phyloP scores from a whole-genome alignment of 2,888 invertebrate species.

The Cantharis rufa region DNA sequence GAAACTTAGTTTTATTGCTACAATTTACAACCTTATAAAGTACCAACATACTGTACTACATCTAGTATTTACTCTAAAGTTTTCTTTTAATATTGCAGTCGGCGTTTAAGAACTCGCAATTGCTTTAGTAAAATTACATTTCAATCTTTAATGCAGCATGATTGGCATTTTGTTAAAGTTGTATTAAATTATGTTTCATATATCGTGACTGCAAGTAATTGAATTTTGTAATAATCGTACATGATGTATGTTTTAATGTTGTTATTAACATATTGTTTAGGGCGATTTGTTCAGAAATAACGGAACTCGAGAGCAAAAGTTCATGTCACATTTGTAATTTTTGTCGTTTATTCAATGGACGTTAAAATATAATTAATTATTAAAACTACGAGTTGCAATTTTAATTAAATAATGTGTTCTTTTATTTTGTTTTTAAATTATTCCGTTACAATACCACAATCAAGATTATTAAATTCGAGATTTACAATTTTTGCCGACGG shows the following conservation, averaged over 20 bases:
- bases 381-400: not conserved
- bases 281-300: constrained; percentile 16
- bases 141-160: not conserved
- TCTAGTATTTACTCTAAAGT: not conserved
- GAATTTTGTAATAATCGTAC: constrained; percentile 21
- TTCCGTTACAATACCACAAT: not conserved
- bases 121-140: not conserved
- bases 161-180: constrained; percentile 4
- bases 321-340: not conserved
- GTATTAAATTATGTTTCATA: not conserved
- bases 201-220: constrained; percentile 22
- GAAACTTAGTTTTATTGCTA: constrained; percentile 13
- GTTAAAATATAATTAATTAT: not conserved
- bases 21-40: not conserved
- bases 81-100: not conserved
- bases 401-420: not conserved
- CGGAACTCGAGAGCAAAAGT: not conserved
- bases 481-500: not conserved
- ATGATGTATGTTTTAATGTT: constrained; percentile 14
- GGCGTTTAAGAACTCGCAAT: not conserved
- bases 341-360: not conserved
- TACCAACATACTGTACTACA: not conserved
- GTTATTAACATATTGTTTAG: constrained; percentile 23
- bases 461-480: not conserved
- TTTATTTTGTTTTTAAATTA: not conserved